Evolutionary conservation across 2,888 invertebrate species (phyloP).

Genomic region (Agonopterix arenella): DNA sequence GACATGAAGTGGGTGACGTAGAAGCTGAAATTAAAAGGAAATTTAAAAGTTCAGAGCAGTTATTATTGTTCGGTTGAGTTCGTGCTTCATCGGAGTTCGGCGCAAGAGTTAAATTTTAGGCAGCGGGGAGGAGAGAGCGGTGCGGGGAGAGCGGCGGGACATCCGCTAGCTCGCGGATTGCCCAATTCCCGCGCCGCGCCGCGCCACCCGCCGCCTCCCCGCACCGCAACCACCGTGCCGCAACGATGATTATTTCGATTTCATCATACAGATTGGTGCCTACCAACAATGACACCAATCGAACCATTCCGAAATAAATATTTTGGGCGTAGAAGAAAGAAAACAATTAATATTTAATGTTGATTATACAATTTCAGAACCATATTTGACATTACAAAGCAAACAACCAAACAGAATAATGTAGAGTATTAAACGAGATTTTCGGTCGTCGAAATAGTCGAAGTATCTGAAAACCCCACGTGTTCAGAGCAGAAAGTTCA

Average conservation of each 20-base stretch:
- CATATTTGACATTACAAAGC: neutral
- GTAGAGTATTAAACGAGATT: neutral
- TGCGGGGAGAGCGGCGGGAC: conserved; percentile 28
- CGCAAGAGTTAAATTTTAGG: conserved; percentile 48
- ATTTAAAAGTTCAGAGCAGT: conserved; percentile 27
- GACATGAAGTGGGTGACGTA: conserved; percentile 11
- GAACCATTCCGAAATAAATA: conserved; percentile 48
- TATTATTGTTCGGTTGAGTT: conserved; percentile 37
- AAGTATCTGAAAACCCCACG: conserved; percentile 14
- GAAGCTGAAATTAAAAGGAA: conserved; percentile 42
- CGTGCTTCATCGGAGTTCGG: conserved; percentile 35
- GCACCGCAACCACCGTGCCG: conserved; percentile 20
- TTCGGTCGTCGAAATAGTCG: no score
- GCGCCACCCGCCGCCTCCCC: neutral
- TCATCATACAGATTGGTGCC: conserved; percentile 41
- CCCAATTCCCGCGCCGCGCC: conserved; percentile 52
- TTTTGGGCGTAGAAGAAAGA: conserved; percentile 20
- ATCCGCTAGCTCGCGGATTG: conserved; percentile 59
- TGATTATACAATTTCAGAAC: conserved; percentile 4
- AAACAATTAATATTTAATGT: no score
- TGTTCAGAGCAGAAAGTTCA: conserved; percentile 68
- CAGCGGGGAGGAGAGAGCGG: conserved; percentile 16
- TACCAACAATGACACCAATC: conserved; percentile 47
- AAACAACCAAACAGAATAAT: neutral
- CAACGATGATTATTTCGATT: conserved; percentile 51